Evolutionary conservation across 2,797 vertebrate species (phyloP), one percentile per base, ranked within the genome.

Genomic region (Artibeus lituratus): DNA sequence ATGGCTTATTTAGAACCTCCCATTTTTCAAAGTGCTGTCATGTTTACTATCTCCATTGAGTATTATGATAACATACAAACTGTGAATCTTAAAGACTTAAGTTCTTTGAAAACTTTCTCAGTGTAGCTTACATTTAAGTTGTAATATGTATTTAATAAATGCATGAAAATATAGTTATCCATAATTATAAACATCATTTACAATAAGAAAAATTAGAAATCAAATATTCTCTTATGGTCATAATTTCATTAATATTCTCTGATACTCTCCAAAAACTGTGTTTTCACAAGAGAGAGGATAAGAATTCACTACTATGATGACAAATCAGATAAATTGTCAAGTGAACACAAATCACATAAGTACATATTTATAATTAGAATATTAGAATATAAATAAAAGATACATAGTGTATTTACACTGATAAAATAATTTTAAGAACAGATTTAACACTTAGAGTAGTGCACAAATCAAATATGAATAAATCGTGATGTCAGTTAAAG

Each of bases 121-220:
- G 10, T 62, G 29, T 49, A 84, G 8, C 4, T 24, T 59, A 35
- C 0, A 51, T 10, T 42, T 85, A 80, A 26, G 24, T 67, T 86
- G 10, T 53, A 55, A 92, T 73, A 55, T 14, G 14, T 39, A 83
- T 53, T 93, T 49, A 89, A 57, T 42, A 73, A 78, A 26, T 42
- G 22, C 70, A 16, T 93, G 83, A 76, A 84, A 90, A 93, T 39
- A 73, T 94, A 70, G 69, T 90, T 90, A 87, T 15, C 8, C 86
- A 24, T 91, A 93, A 93, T 74, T 51, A 55, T 29, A 44, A 74
- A 88, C 6, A 80, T 83, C 73, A 32, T 80, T 89, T 86, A 86
- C 1, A 85, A 69, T 76, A 74, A 88, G n/a, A 59, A 94, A 87
- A 72, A 49, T 47, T 15, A 59, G 29, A 42, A 83, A 35, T 65